Evolutionary conservation across 2,888 invertebrate genomes (phyloP), one percentile per base, ranked within the genome.

Genomic region (Ennomos fuscantarius): DNA sequence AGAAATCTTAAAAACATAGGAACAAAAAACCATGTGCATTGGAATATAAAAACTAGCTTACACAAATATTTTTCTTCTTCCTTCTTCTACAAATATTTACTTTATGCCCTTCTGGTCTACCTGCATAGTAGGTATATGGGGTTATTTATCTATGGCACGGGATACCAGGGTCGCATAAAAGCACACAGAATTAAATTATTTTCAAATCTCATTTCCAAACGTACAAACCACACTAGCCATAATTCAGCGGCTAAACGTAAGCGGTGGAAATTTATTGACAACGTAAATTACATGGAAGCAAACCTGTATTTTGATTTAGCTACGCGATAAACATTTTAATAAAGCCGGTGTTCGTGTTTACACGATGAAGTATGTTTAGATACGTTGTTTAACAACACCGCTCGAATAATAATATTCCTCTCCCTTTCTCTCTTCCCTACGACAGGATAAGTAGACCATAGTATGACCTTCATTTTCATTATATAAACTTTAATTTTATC

Each of bases 261-360:
- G 48, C 41, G 36, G 37, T 6, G 37, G 34, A 39, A 40, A 48
- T 31, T 36, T 58, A 53, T 58, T 44, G 43, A 53, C 48, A 48
- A 40, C 12, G 49, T 40, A 49, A 58, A 58, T 53, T 37, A 54
- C 41, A 46, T 13, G 11, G 41, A n/a, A 48, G 31, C 46, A 31
- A 45, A 52, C 52, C 43, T 58, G 48, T 31, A 52, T 47, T 57
- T 48, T 43, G 57, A 52, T 48, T 47, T 39, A 37, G 34, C 31
- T 40, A 43, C 34, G 34, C 24, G 39, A 57, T 52, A 40, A 52
- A 47, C 43, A 40, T 52, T 48, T 58, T 51, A 36, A 56, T 46
- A 31, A 1, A 13, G 47, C n/a, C 13, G 24, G 32, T 33, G 9
- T 31, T 1, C 10, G n/a, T 15, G 48, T 49, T 49, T 40, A 49